Evolutionary conservation across 2,888 invertebrate species (phyloP).

Genomic region (Carabus problematicus): DNA sequence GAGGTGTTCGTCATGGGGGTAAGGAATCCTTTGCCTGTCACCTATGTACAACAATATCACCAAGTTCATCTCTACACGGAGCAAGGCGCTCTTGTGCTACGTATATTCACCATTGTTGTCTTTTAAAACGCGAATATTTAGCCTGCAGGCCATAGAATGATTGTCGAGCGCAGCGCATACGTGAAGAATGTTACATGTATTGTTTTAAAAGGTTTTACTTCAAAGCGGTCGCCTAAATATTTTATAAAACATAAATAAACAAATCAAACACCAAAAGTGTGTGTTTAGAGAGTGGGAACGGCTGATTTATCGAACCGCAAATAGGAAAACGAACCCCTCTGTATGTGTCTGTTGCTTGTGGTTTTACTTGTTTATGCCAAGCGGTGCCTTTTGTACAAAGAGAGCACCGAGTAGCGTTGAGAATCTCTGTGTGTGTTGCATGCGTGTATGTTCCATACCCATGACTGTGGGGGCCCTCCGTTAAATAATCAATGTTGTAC

Average conservation of each 20-base stretch:
- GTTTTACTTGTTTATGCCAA: constrained; percentile 25
- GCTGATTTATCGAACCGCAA: constrained; percentile 40
- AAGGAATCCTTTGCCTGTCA: no score
- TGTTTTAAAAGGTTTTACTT: constrained; percentile 29
- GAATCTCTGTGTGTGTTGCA: no score
- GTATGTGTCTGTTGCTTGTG: background rate
- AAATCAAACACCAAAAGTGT: constrained; percentile 49
- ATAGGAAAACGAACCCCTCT: constrained; percentile 16
- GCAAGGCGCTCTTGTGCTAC: background rate
- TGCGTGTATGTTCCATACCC: no score
- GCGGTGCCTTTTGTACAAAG: background rate
- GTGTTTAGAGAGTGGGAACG: constrained; percentile 27
- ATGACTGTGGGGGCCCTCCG: background rate
- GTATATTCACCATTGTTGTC: background rate
- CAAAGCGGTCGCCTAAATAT: constrained; percentile 50
- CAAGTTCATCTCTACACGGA: background rate
- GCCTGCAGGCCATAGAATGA: background rate
- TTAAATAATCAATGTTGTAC: constrained; percentile 28
- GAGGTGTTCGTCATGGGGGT: no score
- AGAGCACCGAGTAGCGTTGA: background rate
- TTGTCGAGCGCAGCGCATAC: constrained; percentile 18
- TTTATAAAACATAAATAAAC: constrained; percentile 55
- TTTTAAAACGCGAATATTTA: background rate
- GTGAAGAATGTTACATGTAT: background rate
- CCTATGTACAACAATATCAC: background rate